These are phyloP conservation scores for Grantiella picta DNA, from an alignment of 2,113 vertebrate genomes.

Conservation along the genomic window DNA sequence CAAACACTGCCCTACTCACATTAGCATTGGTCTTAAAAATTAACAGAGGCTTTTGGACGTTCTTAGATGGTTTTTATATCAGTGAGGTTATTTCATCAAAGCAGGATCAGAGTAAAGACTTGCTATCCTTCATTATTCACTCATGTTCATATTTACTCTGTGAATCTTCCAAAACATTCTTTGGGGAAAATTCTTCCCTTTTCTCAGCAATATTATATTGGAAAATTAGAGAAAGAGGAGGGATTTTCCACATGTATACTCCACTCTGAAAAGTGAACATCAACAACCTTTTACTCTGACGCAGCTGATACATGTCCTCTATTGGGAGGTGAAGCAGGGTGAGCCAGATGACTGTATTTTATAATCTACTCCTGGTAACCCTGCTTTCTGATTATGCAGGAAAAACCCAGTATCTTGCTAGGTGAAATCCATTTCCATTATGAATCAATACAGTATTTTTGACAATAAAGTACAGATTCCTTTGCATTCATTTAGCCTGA, in stretches of 20 bases:
- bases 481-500: neutral
- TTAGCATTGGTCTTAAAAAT: neutral
- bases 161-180: neutral
- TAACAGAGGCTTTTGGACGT: neutral
- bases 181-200: neutral
- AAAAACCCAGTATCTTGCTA: neutral
- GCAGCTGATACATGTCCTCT: neutral
- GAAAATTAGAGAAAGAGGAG: neutral
- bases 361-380: neutral
- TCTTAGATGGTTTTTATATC: neutral
- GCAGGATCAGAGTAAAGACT: neutral
- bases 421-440: neutral
- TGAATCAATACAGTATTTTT: neutral
- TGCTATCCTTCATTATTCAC: neutral
- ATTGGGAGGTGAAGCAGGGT: neutral
- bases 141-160: neutral
- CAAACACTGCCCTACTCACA: neutral
- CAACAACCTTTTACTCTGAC: neutral
- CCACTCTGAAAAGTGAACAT: neutral
- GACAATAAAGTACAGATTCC: neutral
- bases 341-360: neutral
- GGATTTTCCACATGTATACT: neutral
- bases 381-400: neutral
- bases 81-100: neutral
- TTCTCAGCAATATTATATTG: neutral